Evolutionary conservation across 2,888 invertebrate genomes (phyloP).

Genomic region (Liodrosophila aerea): DNA sequence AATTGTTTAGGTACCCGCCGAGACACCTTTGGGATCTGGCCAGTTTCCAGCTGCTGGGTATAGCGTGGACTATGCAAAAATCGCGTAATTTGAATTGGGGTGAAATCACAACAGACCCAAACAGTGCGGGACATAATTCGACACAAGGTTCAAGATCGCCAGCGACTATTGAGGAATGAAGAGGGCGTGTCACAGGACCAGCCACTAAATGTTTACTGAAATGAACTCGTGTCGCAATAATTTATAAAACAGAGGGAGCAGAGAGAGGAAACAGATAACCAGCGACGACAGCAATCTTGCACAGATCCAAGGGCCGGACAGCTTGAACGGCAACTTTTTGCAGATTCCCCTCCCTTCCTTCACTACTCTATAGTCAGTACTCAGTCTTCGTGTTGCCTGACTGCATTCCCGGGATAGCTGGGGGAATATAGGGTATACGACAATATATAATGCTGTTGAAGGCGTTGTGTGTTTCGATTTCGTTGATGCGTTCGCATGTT

Average conservation of each 20-base stretch:
- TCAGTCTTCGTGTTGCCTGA: constrained; percentile 17
- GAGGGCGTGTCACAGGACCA: constrained; percentile 20
- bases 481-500: constrained; percentile 36
- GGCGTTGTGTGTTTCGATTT: constrained; percentile 56
- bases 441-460: constrained; percentile 18
- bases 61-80: constrained; percentile 46
- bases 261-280: constrained; percentile 15
- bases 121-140: constrained; percentile 58
- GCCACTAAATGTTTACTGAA: constrained; percentile 38
- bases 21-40: constrained; percentile 36
- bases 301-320: constrained; percentile 9
- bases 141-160: constrained; percentile 48
- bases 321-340: neutral
- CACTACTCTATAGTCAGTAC: neutral
- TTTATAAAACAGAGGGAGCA: constrained; percentile 50
- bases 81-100: constrained; percentile 20
- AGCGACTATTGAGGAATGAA: neutral
- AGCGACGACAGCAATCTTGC: constrained; percentile 31
- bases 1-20: constrained; percentile 25
- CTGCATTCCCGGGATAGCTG: constrained; percentile 4
- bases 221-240: constrained; percentile 70
- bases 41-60: neutral
- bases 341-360: neutral
- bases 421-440: neutral
- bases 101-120: constrained; percentile 33